Evolutionary conservation across 1,140 invertebrate genomes (phyloP).

Genomic region (Caerostris extrusa): DNA sequence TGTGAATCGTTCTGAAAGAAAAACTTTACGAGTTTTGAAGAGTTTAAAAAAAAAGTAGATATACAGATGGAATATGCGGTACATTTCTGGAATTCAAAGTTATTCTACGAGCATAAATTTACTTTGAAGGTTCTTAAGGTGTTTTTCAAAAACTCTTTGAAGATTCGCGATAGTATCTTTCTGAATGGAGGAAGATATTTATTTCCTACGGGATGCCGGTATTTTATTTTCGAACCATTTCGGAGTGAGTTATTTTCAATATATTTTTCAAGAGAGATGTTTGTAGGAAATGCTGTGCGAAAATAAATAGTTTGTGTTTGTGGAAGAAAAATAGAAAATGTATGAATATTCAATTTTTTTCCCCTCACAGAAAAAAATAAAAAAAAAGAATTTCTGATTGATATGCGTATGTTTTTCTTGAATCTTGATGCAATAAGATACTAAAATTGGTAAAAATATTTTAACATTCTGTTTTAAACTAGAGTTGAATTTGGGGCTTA

Average conservation of each 20-base stretch:
- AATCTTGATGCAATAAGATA: not conserved
- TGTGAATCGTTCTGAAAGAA: no score
- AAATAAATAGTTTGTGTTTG: not conserved
- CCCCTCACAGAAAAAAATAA: no score
- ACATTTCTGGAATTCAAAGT: no score
- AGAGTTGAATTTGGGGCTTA: no score
- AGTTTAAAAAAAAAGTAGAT: no score
- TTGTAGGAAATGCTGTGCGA: not conserved
- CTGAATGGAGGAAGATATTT: not conserved
- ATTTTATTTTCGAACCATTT: not conserved
- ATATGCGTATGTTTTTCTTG: not conserved
- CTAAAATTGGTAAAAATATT: not conserved
- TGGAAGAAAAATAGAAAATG: not conserved
- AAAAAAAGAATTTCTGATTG: no score
- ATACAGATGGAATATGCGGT: no score
- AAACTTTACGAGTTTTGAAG: no score
- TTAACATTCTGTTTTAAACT: not conserved
- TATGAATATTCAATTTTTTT: not conserved
- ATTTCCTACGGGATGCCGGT: not conserved
- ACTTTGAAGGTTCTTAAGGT: no score
- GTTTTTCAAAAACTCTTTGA: no score
- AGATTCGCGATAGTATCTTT: no score
- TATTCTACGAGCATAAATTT: no score
- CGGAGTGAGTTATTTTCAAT: constrained; percentile 1
- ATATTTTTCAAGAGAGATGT: not conserved